phyloP scores from a whole-genome alignment of 2,113 vertebrate species.

The Condylura cristata region DNA sequence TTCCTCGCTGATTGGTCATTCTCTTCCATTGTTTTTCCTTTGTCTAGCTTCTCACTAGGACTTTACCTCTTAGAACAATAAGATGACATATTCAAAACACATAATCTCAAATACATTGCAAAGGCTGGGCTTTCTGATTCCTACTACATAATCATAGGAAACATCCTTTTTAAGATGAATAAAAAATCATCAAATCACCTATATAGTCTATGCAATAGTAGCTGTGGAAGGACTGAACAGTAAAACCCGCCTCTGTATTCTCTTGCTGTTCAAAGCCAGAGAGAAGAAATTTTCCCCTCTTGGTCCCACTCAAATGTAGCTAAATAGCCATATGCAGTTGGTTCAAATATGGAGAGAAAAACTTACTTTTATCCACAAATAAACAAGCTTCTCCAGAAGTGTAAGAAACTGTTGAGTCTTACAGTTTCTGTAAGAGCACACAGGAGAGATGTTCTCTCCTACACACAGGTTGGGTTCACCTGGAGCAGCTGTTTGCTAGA shows the following conservation, averaged over 20 bases:
- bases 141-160: slow-evolving; percentile 40
- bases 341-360: background rate
- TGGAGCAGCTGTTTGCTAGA: background rate
- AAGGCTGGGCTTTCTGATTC: background rate
- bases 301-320: background rate
- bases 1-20: background rate
- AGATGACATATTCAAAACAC: background rate
- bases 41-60: background rate
- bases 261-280: background rate
- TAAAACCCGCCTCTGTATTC: background rate
- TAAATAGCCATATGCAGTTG: background rate
- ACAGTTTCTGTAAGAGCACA: background rate
- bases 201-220: background rate
- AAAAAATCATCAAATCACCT: background rate
- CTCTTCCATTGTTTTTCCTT: background rate
- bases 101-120: background rate
- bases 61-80: background rate
- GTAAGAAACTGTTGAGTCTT: background rate
- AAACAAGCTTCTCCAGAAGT: background rate
- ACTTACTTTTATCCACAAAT: background rate
- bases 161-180: background rate
- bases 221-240: background rate
- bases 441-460: background rate
- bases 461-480: background rate
- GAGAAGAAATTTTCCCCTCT: background rate